Evolutionary conservation across 2,797 vertebrate species (phyloP).

Genomic region (Prunella strophiata): DNA sequence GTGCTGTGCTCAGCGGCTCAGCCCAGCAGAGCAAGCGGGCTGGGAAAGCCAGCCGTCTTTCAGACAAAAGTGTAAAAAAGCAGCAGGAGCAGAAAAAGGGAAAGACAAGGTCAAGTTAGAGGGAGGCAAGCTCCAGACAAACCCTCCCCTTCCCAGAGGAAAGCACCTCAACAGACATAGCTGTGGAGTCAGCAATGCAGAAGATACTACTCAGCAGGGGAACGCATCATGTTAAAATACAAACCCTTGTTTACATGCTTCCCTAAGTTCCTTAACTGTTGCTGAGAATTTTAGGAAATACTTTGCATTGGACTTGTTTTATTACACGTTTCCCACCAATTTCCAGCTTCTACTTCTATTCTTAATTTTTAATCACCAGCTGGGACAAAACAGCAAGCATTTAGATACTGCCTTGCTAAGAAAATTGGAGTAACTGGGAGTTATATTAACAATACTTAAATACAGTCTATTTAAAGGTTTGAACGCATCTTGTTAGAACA

Average conservation of each 20-base stretch:
- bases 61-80: not conserved
- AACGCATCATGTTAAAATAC: not conserved
- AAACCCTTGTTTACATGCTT: not conserved
- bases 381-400: not conserved
- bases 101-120: slow-evolving; percentile 2
- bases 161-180: not conserved
- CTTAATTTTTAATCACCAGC: not conserved
- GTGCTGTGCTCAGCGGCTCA: not conserved
- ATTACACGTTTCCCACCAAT: not conserved
- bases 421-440: slow-evolving; percentile 28
- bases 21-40: not conserved
- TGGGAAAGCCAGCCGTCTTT: not conserved
- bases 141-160: not conserved
- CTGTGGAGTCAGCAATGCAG: not conserved
- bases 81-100: not conserved
- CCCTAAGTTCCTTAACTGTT: not conserved
- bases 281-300: not conserved
- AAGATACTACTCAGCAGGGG: not conserved
- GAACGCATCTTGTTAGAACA: slow-evolving; percentile 36
- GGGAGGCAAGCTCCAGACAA: slow-evolving; percentile 11
- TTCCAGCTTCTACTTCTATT: not conserved
- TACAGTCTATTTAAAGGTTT: slow-evolving; percentile 50
- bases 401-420: not conserved
- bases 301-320: not conserved
- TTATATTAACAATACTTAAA: slow-evolving; percentile 47